phyloP scores from a whole-genome alignment of 2,888 invertebrate species.

The Rhogogaster chlorosoma region DNA sequence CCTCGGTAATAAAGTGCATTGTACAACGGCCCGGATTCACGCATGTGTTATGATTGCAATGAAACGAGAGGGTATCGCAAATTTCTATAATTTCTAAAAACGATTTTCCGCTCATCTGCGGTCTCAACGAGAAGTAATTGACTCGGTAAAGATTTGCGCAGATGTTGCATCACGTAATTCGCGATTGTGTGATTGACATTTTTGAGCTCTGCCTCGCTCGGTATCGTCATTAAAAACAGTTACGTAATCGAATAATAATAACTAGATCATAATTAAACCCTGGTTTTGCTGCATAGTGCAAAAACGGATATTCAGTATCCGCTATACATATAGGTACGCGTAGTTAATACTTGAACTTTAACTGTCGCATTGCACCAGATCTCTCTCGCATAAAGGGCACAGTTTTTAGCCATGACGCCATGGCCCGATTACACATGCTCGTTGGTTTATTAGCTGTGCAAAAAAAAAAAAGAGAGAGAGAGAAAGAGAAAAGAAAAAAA shows the following conservation, averaged over 20 bases:
- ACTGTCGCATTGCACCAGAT: conserved; percentile 16
- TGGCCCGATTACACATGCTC: background rate
- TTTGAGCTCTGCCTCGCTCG: conserved; percentile 49
- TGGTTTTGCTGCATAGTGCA: background rate
- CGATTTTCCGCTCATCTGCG: background rate
- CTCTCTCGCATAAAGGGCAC: background rate
- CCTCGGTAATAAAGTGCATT: background rate
- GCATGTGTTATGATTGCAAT: background rate
- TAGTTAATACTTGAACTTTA: conserved; percentile 34
- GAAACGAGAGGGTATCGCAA: background rate
- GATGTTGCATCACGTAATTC: background rate
- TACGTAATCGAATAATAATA: conserved; percentile 37
- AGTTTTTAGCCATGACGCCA: conserved; percentile 23
- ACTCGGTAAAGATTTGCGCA: background rate
- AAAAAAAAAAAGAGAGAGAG: background rate
- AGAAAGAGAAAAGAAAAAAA: background rate
- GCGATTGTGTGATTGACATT: conserved; percentile 9
- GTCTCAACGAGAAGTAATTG: background rate
- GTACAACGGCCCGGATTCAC: background rate
- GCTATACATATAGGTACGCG: background rate
- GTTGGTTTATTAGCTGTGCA: background rate
- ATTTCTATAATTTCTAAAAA: background rate
- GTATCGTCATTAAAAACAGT: conserved; percentile 47
- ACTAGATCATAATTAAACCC: background rate
- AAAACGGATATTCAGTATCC: background rate